Percentiles rank a stretch among this genome's conserved stretches.
Conservation (phyloP, 2,113 vertebrate genomes). For the Percina caprodes region DNA sequence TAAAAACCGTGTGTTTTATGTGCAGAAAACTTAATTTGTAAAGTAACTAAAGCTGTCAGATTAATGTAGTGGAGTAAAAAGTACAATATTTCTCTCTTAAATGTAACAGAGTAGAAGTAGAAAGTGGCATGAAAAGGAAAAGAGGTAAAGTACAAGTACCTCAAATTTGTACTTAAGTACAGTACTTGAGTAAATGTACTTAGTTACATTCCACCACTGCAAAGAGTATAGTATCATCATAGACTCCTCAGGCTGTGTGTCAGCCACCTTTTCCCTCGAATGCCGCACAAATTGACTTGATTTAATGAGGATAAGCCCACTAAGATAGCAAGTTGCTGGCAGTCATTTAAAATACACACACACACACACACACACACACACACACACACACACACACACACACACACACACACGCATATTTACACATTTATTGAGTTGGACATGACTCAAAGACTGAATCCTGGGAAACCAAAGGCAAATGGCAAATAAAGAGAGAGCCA, state of each 20-base stretch:
- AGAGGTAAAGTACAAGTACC: no score
- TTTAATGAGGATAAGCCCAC: conserved; percentile 37
- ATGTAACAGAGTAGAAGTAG: no score
- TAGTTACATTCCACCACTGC: no score
- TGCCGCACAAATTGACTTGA: not conserved
- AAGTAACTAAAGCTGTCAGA: no score
- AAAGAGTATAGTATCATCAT: no score
- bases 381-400: not conserved
- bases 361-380: not conserved
- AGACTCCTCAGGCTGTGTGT: not conserved
- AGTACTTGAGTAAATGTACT: no score
- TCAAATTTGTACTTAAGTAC: no score
- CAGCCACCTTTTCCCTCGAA: not conserved
- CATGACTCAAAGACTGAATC: not conserved
- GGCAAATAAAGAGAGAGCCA: not conserved
- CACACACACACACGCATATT: not conserved
- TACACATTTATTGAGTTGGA: not conserved
- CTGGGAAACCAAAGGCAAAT: not conserved
- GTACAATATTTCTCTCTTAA: no score
- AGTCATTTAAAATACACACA: not conserved
- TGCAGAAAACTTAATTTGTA: no score
- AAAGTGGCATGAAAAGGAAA: no score
- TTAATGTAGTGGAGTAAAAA: no score
- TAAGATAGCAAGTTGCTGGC: not conserved
- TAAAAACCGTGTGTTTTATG: no score